These are phyloP conservation scores for Gortyna flavago DNA, from an alignment of 2,888 invertebrate genomes.

Conservation along the genomic window DNA sequence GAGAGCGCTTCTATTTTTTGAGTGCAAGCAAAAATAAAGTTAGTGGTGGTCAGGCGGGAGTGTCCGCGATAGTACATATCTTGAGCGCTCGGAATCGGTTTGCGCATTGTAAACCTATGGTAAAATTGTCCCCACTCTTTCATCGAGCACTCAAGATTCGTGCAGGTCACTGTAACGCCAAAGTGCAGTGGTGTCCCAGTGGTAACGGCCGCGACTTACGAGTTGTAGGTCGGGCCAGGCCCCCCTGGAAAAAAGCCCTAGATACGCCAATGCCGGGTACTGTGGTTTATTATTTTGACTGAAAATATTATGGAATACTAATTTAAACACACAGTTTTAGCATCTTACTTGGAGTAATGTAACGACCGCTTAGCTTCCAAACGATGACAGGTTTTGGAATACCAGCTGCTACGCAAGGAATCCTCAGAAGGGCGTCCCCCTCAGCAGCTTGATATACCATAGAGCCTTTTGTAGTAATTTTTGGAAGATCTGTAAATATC, in stretches of 20 bases:
- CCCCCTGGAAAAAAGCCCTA: too few species aligned
- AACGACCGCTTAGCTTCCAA: conserved; percentile 42
- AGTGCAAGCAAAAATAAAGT: too few species aligned
- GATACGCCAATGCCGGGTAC: too few species aligned
- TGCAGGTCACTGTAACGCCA: neutral
- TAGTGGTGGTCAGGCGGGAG: too few species aligned
- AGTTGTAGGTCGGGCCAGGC: too few species aligned
- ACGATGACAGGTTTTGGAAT: conserved; percentile 47
- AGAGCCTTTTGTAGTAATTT: conserved; percentile 29
- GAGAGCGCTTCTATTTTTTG: too few species aligned
- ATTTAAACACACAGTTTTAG: neutral
- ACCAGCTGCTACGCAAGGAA: conserved; percentile 51
- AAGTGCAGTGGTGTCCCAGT: neutral
- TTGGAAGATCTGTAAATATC: conserved; percentile 43
- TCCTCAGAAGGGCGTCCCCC: conserved; percentile 40
- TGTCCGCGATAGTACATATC: too few species aligned
- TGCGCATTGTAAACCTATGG: neutral
- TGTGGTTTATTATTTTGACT: neutral
- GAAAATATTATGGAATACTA: neutral
- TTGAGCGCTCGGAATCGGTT: neutral
- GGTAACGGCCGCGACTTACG: neutral
- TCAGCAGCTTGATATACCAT: conserved; percentile 34
- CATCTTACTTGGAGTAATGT: conserved; percentile 38
- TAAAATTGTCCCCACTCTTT: neutral
- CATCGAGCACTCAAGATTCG: neutral